These are phyloP conservation scores for Micropterix aruncella DNA, from an alignment of 2,888 invertebrate species.

Conservation along the genomic window DNA sequence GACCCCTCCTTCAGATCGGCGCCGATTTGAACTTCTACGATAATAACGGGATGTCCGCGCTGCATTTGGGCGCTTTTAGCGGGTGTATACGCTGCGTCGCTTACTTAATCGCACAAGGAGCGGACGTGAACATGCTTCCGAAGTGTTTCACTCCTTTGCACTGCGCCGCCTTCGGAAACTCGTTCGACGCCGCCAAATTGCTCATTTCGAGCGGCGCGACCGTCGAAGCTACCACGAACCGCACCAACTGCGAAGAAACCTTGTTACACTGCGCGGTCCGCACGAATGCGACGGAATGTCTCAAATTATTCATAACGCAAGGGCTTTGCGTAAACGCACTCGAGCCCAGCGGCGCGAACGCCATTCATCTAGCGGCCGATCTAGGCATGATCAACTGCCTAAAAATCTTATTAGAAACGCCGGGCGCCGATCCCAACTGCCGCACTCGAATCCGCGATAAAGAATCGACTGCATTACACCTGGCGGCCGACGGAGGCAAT, in stretches of 20 bases:
- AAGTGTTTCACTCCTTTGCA: slow-evolving; percentile 73
- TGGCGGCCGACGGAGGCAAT: slow-evolving; percentile 81
- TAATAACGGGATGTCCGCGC: slow-evolving; percentile 56
- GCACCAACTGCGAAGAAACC: slow-evolving; percentile 56
- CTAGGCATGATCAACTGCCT: slow-evolving; percentile 64
- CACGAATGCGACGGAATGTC: slow-evolving; percentile 70
- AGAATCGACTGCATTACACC: slow-evolving; percentile 66
- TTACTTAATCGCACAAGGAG: slow-evolving; percentile 52
- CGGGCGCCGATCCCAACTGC: slow-evolving; percentile 55
- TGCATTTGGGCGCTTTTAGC: slow-evolving; percentile 67
- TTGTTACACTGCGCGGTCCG: slow-evolving; percentile 75
- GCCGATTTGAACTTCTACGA: slow-evolving; percentile 59
- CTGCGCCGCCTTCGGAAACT: slow-evolving; percentile 81
- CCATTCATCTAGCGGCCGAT: slow-evolving; percentile 71
- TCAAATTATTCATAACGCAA: slow-evolving; percentile 57
- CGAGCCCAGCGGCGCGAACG: slow-evolving; percentile 62
- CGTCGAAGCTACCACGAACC: slow-evolving; percentile 51
- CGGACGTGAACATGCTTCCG: slow-evolving; percentile 52
- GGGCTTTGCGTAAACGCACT: slow-evolving; percentile 64
- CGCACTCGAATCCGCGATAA: slow-evolving; percentile 55
- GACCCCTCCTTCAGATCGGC: slow-evolving; percentile 46
- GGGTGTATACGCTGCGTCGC: slow-evolving; percentile 59
- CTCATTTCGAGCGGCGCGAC: slow-evolving; percentile 59
- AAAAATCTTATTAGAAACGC: slow-evolving; percentile 57
- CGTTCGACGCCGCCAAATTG: slow-evolving; percentile 64